Base-by-base conservation (phyloP, 2,113 vertebrate genomes). In the Hystrix brachyura region DNA sequence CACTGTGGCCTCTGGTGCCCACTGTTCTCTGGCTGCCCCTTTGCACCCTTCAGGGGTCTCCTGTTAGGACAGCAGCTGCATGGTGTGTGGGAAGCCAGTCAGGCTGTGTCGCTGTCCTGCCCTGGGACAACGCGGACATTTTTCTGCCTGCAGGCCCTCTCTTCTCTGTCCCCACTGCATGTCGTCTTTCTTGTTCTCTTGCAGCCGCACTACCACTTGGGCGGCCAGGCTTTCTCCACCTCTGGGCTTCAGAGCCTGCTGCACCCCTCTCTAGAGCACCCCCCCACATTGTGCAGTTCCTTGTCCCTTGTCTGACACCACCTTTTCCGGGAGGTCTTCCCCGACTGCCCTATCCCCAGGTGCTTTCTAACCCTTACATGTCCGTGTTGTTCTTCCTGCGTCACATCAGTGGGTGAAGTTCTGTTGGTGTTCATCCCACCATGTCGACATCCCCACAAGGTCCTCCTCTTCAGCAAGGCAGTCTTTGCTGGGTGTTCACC, bases 41-140 rank as follows among this genome's bases (percentile, higher is more conserved):
- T 23, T 9, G 17, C 7, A 15, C 51, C 34, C 64, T 7, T 64
- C 65, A 0, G 0, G 0, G 38, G 17, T 55, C n/a, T 48, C 5
- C 29, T 38, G 25, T 78, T 71, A 6, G 55, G 55, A 78, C 14
- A 53, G 27, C 21, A 69, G 64, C 72, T 25, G 17, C 69, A 85
- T 2, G 2, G 17, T 5, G 65, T 81, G 3, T 1, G 27, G 53
- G 21, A 65, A 88, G 46, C 62, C 17, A 27, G 29, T 46, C 21
- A 9, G 65, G 21, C 43, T 59, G 0, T 5, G 7, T 88, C 71
- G 18, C 4, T 21, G 32, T 11, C n/a, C 27, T 12, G 17, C 32
- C 23, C 43, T 3, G 0, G 4, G 46, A 43, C 90, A n/a, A 32
- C 55, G 46, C 32, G 3, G 32, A 0, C 1, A 1, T 74, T 71